Percentiles rank a stretch among this genome's conserved stretches.
Conservation (phyloP, 2,797 vertebrate species). For the Leptoclinus maculatus region DNA sequence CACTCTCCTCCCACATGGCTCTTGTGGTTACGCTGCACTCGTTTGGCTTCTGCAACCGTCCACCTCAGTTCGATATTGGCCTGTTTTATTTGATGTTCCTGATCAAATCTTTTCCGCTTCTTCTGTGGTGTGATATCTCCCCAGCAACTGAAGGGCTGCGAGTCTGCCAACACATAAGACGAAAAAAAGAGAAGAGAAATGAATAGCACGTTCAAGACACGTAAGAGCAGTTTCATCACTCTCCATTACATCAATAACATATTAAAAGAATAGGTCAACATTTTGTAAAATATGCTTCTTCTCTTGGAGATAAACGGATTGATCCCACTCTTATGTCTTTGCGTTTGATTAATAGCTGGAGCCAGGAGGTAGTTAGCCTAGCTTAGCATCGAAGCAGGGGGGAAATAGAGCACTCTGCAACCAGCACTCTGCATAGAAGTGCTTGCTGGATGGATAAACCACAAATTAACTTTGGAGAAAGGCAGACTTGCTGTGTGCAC, state of each 20-base stretch:
- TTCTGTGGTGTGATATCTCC: constrained; percentile 52
- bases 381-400: neutral
- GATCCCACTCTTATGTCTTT: neutral
- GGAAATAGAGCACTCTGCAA: neutral
- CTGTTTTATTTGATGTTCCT: constrained; percentile 43
- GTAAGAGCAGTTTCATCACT: constrained; percentile 9
- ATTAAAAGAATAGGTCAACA: neutral
- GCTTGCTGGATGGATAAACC: neutral
- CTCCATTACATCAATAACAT: constrained; percentile 2
- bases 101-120: constrained; percentile 43
- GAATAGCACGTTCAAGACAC: constrained; percentile 38
- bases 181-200: constrained; percentile 31
- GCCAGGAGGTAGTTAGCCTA: neutral
- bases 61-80: constrained; percentile 55
- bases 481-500: neutral
- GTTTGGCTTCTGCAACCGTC: constrained; percentile 55
- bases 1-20: constrained; percentile 81
- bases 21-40: constrained; percentile 50
- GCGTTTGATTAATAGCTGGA: neutral
- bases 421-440: neutral
- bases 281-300: neutral
- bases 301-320: neutral
- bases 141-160: constrained; percentile 50
- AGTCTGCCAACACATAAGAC: constrained; percentile 71
- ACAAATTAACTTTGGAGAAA: neutral